Base-by-base conservation (phyloP, 2,797 vertebrate genomes). In the Sus cebifrons region DNA sequence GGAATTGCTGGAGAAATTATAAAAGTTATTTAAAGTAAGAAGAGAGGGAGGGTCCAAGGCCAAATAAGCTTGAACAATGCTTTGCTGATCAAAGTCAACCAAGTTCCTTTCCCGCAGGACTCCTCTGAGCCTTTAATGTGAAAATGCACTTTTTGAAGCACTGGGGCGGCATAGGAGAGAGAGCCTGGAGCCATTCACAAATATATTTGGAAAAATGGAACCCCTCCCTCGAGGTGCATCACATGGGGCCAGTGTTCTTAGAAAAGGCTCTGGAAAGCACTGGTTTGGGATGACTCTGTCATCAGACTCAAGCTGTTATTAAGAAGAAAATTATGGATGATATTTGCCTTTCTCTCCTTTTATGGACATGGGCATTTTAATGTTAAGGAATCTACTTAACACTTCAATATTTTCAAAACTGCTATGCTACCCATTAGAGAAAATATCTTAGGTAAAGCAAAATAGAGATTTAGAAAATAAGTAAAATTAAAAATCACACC, bases 401-500 rank as follows among this genome's bases (percentile, higher is more conserved):
- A 40, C n/a, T 92, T 87, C 70, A 82, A 6, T 81, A 64, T 88
- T 93, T 96, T 78, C 85, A 13, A 95, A 94, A 84, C 20, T 67
- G 12, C 16, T 71, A 71, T 8, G 15, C 32, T 79, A 36, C 4
- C 40, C 10, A 49, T 73, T 75, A 74, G 18, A 86, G 54, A 86
- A 95, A 27, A 78, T 29, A 71, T 2, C 67, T 75, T 87, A 68
- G 85, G 15, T 89, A 32, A 96, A 86, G 62, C 29, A 87, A 92
- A 88, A 79, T 0, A 83, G 32, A 95, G 90, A 49, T 88, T 32
- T 25, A 12, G 64, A 81, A 73, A 92, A 27, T 6, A 89, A 82
- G 81, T 71, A 25, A 73, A 75, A 40, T 81, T 21, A 73, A 36
- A 3, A 67, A 52, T 15, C 36, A 12, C 20, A 13, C 27, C 2